Evolutionary conservation across 2,113 vertebrate species (phyloP).

Genomic region (Sinocyclocheilus anophthalmus): DNA sequence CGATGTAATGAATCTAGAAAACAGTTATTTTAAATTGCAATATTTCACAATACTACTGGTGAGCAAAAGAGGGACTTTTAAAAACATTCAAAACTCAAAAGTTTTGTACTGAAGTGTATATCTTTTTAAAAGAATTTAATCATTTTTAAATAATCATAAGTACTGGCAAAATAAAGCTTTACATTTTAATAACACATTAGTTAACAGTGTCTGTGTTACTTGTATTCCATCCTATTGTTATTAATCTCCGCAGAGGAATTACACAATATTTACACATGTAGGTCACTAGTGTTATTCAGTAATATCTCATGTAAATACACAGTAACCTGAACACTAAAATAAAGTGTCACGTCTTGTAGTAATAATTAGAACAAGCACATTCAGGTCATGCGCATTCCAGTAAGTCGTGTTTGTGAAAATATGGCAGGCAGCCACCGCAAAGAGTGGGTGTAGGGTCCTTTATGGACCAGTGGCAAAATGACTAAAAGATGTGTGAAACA

Average conservation of each 20-base stretch:
- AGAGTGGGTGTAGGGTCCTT: constrained; percentile 42
- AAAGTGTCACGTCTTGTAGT: background rate
- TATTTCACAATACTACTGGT: background rate
- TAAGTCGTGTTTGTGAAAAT: constrained; percentile 51
- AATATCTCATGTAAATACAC: background rate
- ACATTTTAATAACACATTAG: background rate
- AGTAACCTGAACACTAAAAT: background rate
- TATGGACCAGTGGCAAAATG: constrained; percentile 43
- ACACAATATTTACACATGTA: background rate
- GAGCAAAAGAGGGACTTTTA: too few species aligned
- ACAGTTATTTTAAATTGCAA: background rate
- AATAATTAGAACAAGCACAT: constrained; percentile 18
- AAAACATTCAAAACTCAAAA: too few species aligned
- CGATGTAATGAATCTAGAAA: background rate
- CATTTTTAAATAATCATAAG: background rate
- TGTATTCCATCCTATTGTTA: background rate
- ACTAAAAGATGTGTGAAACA: constrained; percentile 63
- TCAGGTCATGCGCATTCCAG: constrained; percentile 33
- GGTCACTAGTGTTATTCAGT: background rate
- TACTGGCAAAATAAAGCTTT: background rate
- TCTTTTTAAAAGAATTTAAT: background rate
- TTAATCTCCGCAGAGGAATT: background rate
- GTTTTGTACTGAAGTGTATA: too few species aligned
- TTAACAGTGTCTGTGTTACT: background rate
- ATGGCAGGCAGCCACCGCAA: constrained; percentile 16